Base-by-base conservation (phyloP, 2,797 vertebrate genomes). In the Anisognathus igniventris region DNA sequence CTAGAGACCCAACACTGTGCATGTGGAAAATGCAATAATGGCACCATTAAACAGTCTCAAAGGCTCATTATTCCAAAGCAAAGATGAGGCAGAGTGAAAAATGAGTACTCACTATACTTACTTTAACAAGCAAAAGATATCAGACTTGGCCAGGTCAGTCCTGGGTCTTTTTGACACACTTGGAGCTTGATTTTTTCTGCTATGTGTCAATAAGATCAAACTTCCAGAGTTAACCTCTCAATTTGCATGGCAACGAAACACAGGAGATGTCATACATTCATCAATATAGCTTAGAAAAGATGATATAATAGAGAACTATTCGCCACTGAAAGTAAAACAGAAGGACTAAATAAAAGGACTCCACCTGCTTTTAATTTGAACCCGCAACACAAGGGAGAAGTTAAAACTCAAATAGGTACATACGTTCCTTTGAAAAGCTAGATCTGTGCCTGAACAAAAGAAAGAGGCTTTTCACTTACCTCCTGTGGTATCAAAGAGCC, bases 401-500 rank as follows among this genome's bases (percentile, higher is more conserved):
- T 95, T 89, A 92, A 91, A 91, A 79, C 65, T 88, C 80, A 61
- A 93, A 94, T 80, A 96, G 90, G 94, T 70, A 57, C 35, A 30
- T 28, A n/a, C 2, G 1, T n/a, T 50, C 61, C 95, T 96, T 93
- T 92, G 77, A 94, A 92, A 94, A 72, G 77, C 81, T 56, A 60
- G 50, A 50, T 71, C 85, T 65, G 61, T 60, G 85, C 40, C 57
- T 62, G 89, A 95, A 94, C 83, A 93, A 95, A 95, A 94, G 75
- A 90, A 94, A 90, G 53, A 54, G 58, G 67, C 58, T 91, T 94
- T 91, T 87, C 56, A 74, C 64, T 93, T 95, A 73, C 62, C 72
- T 93, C 85, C 70, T 85, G 37, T 68, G 88, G 91, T 68, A 91
- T 94, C 95, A 95, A 93, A 92, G 61, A 93, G 62, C n/a, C 39